phyloP scores from a whole-genome alignment of 1,140 invertebrate genomes.

The Rhysida immarginata region DNA sequence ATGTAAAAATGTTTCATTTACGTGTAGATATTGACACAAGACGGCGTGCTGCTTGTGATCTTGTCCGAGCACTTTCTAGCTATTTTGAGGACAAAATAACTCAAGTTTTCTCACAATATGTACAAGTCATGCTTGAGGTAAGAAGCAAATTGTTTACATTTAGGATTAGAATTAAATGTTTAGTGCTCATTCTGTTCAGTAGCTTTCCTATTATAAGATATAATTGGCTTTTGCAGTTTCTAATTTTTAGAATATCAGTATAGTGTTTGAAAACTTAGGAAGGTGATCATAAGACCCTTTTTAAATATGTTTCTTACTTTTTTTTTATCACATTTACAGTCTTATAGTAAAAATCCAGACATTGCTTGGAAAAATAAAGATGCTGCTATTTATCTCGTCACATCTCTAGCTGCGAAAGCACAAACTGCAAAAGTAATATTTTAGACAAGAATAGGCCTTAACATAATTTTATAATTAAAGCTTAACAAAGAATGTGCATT shows the following conservation, averaged over 20 bases:
- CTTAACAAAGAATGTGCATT: not conserved
- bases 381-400: slow-evolving; percentile 88
- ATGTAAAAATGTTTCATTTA: slow-evolving; percentile 1
- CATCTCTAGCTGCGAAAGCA: slow-evolving; percentile 80
- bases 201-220: not conserved
- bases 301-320: too few relatives aligned
- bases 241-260: too few relatives aligned
- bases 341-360: slow-evolving; percentile 56
- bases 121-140: slow-evolving; percentile 40
- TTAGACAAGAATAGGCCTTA: not conserved
- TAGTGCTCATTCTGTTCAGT: slow-evolving; percentile 1
- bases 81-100: slow-evolving; percentile 87
- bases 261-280: too few relatives aligned
- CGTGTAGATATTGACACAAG: slow-evolving; percentile 76
- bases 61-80: slow-evolving; percentile 74
- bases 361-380: slow-evolving; percentile 87
- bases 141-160: slow-evolving; percentile 7
- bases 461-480: not conserved
- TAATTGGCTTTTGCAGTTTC: too few relatives aligned
- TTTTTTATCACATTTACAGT: too few relatives aligned
- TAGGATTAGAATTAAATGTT: too few relatives aligned
- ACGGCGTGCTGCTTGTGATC: slow-evolving; percentile 83
- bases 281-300: too few relatives aligned
- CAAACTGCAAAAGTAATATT: slow-evolving; percentile 51
- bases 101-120: slow-evolving; percentile 77